These are phyloP conservation scores for Palloptera scutellata DNA, from an alignment of 2,888 invertebrate genomes.

Conservation along the genomic window DNA sequence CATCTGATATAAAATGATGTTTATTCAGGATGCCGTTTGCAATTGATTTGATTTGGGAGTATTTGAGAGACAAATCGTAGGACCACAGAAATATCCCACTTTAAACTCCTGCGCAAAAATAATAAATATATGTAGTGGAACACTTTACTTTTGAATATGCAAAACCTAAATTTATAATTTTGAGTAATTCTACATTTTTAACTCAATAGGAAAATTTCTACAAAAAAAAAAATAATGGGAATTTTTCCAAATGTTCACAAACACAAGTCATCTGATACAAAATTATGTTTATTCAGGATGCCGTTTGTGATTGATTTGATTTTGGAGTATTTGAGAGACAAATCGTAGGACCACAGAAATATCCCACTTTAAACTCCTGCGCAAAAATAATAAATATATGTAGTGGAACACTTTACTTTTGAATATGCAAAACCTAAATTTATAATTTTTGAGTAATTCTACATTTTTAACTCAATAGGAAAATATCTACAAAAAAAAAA, in stretches of 20 bases:
- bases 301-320: slow-evolving; percentile 33
- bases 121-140: too few species aligned
- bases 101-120: slow-evolving; percentile 35
- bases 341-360: slow-evolving; percentile 19
- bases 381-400: slow-evolving; percentile 1
- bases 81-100: slow-evolving; percentile 37
- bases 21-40: slow-evolving; percentile 31
- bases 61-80: slow-evolving; percentile 41
- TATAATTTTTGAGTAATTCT: too few species aligned
- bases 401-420: too few species aligned
- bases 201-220: slow-evolving; percentile 5
- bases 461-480: slow-evolving; percentile 27
- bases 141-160: too few species aligned
- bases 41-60: slow-evolving; percentile 39
- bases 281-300: slow-evolving; percentile 34
- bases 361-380: slow-evolving; percentile 43
- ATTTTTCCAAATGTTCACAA: slow-evolving; percentile 12
- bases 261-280: slow-evolving; percentile 37
- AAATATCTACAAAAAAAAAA: too few species aligned
- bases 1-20: slow-evolving; percentile 37
- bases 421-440: too few species aligned
- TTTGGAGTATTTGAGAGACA: slow-evolving; percentile 44
- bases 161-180: too few species aligned
- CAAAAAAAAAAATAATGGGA: too few species aligned
- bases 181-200: slow-evolving; percentile 30